phyloP scores from a whole-genome alignment of 2,888 invertebrate genomes.

The Melieria omissa region DNA sequence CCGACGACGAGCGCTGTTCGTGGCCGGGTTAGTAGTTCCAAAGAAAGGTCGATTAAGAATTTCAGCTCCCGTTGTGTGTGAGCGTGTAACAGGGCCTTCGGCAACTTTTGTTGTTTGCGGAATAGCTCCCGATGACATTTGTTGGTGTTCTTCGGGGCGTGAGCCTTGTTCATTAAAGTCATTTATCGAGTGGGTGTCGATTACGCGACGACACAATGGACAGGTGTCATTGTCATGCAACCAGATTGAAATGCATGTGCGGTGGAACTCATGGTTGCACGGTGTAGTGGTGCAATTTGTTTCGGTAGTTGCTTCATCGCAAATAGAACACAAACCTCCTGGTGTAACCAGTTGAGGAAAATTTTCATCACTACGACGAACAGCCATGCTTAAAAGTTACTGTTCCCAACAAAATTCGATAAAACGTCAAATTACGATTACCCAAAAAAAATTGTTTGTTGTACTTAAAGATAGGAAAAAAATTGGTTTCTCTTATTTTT shows the following conservation, averaged over 20 bases:
- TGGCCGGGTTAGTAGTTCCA: not conserved
- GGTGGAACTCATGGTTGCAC: constrained; percentile 7
- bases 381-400: too few species aligned
- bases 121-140: too few species aligned
- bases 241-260: constrained; percentile 8
- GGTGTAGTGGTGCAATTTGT: not conserved
- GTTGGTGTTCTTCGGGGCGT: not conserved
- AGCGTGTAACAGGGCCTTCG: not conserved
- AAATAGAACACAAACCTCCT: too few species aligned
- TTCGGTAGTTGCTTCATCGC: too few species aligned
- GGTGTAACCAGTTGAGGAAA: too few species aligned
- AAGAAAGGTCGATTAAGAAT: not conserved
- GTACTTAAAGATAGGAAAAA: too few species aligned
- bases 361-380: too few species aligned
- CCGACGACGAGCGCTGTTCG: too few species aligned
- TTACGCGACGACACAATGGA: not conserved
- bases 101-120: not conserved
- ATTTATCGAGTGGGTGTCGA: not conserved
- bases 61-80: not conserved
- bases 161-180: not conserved
- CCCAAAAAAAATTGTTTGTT: too few species aligned
- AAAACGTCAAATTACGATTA: too few species aligned
- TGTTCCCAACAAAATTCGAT: too few species aligned
- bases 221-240: constrained; percentile 5
- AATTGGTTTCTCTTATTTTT: too few species aligned